These are phyloP conservation scores for Meiosimyza platycephala DNA, from an alignment of 2,888 invertebrate genomes.

Conservation along the genomic window DNA sequence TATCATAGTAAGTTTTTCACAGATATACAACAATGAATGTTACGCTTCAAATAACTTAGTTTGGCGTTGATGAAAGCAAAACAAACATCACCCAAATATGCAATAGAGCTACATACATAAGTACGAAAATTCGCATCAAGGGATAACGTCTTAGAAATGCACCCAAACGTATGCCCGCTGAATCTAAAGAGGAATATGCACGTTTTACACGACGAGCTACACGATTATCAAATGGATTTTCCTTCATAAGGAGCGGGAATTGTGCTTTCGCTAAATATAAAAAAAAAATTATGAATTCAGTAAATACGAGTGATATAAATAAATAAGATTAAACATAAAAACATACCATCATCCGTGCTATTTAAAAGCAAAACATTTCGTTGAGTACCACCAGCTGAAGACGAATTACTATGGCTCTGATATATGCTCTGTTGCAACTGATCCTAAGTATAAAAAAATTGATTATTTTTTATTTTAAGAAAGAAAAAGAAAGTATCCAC, in stretches of 20 bases:
- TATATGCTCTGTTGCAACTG: slow-evolving; percentile 72
- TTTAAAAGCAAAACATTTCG: slow-evolving; percentile 69
- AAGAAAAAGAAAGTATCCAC: background rate
- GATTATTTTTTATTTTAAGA: slow-evolving; percentile 29
- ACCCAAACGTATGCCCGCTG: slow-evolving; percentile 82
- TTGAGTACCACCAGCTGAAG: slow-evolving; percentile 26
- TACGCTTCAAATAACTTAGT: slow-evolving; percentile 43
- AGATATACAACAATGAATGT: no score
- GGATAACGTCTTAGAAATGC: slow-evolving; percentile 85
- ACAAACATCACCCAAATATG: slow-evolving; percentile 88
- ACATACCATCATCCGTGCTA: slow-evolving; percentile 75
- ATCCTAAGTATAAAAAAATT: slow-evolving; percentile 49
- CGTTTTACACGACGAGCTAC: slow-evolving; percentile 81
- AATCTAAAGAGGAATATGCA: slow-evolving; percentile 81
- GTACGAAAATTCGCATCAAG: slow-evolving; percentile 82
- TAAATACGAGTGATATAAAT: background rate
- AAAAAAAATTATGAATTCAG: background rate
- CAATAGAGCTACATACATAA: slow-evolving; percentile 86
- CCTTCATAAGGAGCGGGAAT: slow-evolving; percentile 77
- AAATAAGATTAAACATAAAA: background rate
- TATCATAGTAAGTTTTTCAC: no score
- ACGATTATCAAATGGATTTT: slow-evolving; percentile 81
- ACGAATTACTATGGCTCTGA: slow-evolving; percentile 58
- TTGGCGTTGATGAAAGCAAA: slow-evolving; percentile 74
- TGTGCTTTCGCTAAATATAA: slow-evolving; percentile 72